phyloP scores from a whole-genome alignment of 2,797 vertebrate species.

The Linurgus olivaceus region DNA sequence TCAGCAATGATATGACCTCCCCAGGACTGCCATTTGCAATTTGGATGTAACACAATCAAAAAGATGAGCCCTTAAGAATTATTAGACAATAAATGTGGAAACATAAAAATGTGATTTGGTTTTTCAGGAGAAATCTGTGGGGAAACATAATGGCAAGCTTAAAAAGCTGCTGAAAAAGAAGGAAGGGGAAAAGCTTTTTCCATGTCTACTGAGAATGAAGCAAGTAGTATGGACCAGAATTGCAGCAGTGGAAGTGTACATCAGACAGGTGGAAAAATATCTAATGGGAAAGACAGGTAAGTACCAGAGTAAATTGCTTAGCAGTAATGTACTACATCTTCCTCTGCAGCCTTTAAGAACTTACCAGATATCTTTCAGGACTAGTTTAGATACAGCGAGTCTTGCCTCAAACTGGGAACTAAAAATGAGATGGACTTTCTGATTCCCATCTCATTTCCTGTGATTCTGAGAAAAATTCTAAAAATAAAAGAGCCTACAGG shows the following conservation, averaged over 20 bases:
- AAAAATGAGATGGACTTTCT: not conserved
- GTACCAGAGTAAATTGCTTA: not conserved
- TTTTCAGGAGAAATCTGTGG: not conserved
- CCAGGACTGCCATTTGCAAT: not conserved
- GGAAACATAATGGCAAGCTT: not conserved
- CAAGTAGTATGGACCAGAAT: not conserved
- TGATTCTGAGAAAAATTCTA: not conserved
- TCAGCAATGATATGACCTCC: not conserved
- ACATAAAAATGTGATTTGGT: not conserved
- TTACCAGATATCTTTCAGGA: not conserved
- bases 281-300: not conserved
- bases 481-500: accelerated
- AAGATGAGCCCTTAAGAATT: not conserved
- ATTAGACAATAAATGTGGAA: not conserved
- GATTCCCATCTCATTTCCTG: not conserved
- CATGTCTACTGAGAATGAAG: not conserved
- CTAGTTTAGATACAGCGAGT: not conserved
- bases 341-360: not conserved
- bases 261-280: not conserved
- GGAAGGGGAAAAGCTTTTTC: not conserved
- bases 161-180: not conserved
- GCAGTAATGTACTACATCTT: not conserved
- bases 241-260: not conserved
- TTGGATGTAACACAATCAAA: not conserved
- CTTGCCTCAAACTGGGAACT: not conserved